Base-by-base conservation (phyloP, 2,113 vertebrate species). In the Thymallus thymallus region DNA sequence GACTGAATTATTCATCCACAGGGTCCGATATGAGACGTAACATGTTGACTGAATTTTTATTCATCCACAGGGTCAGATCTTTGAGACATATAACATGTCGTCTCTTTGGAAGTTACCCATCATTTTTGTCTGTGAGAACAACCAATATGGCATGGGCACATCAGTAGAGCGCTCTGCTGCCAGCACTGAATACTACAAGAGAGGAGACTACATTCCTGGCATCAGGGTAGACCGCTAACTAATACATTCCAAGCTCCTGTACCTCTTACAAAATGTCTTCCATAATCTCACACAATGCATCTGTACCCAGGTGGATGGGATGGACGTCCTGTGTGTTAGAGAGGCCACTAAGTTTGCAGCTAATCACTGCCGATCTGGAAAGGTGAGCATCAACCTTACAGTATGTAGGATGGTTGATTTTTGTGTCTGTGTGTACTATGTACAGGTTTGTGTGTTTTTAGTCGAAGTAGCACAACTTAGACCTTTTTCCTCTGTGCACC, bases 11-110 rank as follows among this genome's bases (percentile, higher is more conserved):
- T 74, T 22, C 13, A 64, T 23, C 67, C 29, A 74, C 84, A 98
- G 95, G 97, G 97, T 45, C 97, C 98, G 89, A 92, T 95, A 95
- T 85, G 97, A 99, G 87, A 92, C 96, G 93, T 88, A 99, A 99
- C 24, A 98, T 98, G 96, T 95, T 32, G 60, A 56, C 45, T 35
- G 51, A 55, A 58, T 56, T 16, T 10, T 58, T 23, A n/a, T 74
- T 22, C 13, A 64, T 23, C 67, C 29, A 74, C 84, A 98, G 95
- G 97, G 97, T 45, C 97, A 99, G 89, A 92, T 99, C 62, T 95
- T 96, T 85, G 97, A 99, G 87, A 92, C 96, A 0, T 97, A 93
- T 88, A 99, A 99, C 24, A 98, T 98, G 96, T 95, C 97, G 0
- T 93, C 96, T 58, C 87, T 99, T 16, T 99, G 96, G 98, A 97